A percentile compares a stretch with the other conserved stretches of the same genome.
phyloP scores from a whole-genome alignment of 1,140 invertebrate species.

The Centruroides sculpturatus region DNA sequence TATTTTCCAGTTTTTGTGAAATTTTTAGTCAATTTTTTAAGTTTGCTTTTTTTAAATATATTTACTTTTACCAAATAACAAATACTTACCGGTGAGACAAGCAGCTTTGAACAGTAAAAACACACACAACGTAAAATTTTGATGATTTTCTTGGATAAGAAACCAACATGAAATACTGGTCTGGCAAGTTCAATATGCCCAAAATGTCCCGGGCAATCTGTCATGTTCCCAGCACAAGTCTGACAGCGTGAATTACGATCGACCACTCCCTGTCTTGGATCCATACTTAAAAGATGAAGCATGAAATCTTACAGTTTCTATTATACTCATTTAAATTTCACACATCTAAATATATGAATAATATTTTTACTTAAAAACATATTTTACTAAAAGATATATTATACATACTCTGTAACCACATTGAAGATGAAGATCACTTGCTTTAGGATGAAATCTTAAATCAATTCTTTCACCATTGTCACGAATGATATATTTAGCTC shows the following conservation, averaged over 20 bases:
- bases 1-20: background rate
- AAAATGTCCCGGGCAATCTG: conserved; percentile 98
- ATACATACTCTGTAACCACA: conserved; percentile 71
- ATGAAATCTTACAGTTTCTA: too few relatives aligned
- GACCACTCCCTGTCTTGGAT: conserved; percentile 94
- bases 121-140: conserved; percentile 95
- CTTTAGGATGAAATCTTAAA: conserved; percentile 88
- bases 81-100: conserved; percentile 74
- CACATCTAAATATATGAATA: too few relatives aligned
- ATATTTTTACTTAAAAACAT: too few relatives aligned
- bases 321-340: too few relatives aligned
- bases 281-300: conserved; percentile 55
- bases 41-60: background rate
- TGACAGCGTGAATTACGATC: conserved; percentile 87
- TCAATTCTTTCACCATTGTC: conserved; percentile 99
- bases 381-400: background rate
- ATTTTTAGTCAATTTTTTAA: background rate
- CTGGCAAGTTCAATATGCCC: conserved; percentile 98
- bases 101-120: conserved; percentile 91
- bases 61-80: background rate
- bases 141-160: conserved; percentile 82
- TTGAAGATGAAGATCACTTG: conserved; percentile 95
- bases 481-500: conserved; percentile 96
- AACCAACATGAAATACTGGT: conserved; percentile 97
- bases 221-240: conserved; percentile 95